A percentile compares a stretch with the other conserved stretches of the same genome.
Conservation (phyloP, 2,888 invertebrate genomes). For the Sminthurinus aureus region DNA sequence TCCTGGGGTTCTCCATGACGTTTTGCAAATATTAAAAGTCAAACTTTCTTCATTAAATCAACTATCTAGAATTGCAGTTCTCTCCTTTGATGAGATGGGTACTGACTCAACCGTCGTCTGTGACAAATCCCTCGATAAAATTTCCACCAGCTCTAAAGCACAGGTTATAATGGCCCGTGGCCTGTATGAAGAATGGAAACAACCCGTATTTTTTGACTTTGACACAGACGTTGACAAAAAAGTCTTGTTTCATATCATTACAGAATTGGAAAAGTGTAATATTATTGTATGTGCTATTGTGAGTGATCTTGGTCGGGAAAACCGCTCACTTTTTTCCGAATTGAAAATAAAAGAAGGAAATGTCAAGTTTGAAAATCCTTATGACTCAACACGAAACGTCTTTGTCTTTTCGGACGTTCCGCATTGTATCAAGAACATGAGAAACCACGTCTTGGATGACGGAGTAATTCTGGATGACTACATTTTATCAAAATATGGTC, state of each 20-base stretch:
- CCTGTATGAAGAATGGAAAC: conserved; percentile 34
- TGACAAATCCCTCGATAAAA: conserved; percentile 6
- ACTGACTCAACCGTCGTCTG: neutral
- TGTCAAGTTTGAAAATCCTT: conserved; percentile 42
- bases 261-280: neutral
- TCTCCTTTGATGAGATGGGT: conserved; percentile 38
- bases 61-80: neutral
- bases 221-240: conserved; percentile 25
- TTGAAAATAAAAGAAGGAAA: conserved; percentile 29
- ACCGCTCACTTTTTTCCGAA: conserved; percentile 4
- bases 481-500: too few species aligned
- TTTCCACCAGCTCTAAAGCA: conserved; percentile 18
- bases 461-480: conserved; percentile 42
- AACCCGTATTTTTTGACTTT: conserved; percentile 38
- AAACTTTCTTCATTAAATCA: neutral
- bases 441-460: conserved; percentile 52
- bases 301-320: conserved; percentile 37
- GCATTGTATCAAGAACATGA: conserved; percentile 49
- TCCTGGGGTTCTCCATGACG: conserved; percentile 15
- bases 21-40: conserved; percentile 9
- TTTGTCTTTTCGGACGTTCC: conserved; percentile 53
- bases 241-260: conserved; percentile 15
- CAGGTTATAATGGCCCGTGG: conserved; percentile 37
- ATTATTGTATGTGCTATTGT: conserved; percentile 20
- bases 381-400: conserved; percentile 29